phyloP scores from a whole-genome alignment of 2,113 vertebrate species.

The Syngnathus scovelli region DNA sequence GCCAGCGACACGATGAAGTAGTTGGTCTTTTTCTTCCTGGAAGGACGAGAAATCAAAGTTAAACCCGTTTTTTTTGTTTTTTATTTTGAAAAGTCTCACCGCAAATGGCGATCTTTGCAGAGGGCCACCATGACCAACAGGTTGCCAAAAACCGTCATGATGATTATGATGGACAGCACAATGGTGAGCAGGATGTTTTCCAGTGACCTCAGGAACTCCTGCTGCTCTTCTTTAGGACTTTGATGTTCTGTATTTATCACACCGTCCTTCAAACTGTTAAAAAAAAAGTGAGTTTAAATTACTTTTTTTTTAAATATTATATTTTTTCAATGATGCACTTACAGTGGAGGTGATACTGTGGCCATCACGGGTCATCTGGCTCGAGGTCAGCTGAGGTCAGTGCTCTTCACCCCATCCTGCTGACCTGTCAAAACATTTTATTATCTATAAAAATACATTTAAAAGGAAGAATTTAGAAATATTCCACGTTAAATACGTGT shows the following conservation, averaged over 20 bases:
- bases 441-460: too few species aligned
- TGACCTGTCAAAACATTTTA: conserved; percentile 40
- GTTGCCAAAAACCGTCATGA: conserved; percentile 76
- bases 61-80: too few species aligned
- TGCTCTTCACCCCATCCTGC: conserved; percentile 64
- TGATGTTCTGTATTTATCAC: conserved; percentile 47
- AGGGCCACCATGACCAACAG: conserved; percentile 78
- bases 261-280: conserved; percentile 63
- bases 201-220: conserved; percentile 50
- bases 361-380: conserved; percentile 77
- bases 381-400: conserved; percentile 54
- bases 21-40: conserved; percentile 77
- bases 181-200: conserved; percentile 64
- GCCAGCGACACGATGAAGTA: conserved; percentile 78
- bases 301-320: neutral
- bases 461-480: neutral
- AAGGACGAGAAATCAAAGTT: neutral
- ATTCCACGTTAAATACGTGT: too few species aligned
- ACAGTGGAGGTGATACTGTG: conserved; percentile 65
- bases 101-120: conserved; percentile 74
- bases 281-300: neutral
- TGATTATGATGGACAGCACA: conserved; percentile 70
- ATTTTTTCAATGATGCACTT: conserved; percentile 17
- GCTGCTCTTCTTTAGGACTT: conserved; percentile 27
- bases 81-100: conserved; percentile 50